Conservation (phyloP, 2,113 vertebrate species). For the Gymnobelideus leadbeateri region DNA sequence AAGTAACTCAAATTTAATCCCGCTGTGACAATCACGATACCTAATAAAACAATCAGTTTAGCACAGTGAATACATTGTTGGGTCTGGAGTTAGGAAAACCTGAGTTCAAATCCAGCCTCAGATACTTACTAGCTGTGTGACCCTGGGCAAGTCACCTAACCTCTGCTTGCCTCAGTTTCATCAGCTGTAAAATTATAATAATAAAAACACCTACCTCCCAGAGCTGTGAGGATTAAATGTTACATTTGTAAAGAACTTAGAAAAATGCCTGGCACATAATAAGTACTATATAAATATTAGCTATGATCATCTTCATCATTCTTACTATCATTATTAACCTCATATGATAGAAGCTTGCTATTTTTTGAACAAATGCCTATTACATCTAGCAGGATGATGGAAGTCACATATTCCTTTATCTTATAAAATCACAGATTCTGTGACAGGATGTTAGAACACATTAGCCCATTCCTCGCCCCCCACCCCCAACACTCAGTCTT, state of each 20-base stretch:
- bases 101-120: background rate
- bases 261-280: background rate
- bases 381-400: background rate
- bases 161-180: background rate
- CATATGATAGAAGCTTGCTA: background rate
- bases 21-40: too few species aligned
- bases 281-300: background rate
- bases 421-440: background rate
- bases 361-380: too few species aligned
- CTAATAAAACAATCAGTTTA: too few species aligned
- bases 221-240: background rate
- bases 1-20: too few species aligned
- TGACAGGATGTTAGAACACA: background rate
- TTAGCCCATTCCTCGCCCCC: too few species aligned
- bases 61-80: too few species aligned
- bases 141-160: background rate
- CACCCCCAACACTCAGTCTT: too few species aligned
- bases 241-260: background rate
- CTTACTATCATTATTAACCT: background rate
- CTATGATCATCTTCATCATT: background rate
- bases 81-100: background rate
- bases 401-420: background rate
- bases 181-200: background rate
- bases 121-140: background rate
- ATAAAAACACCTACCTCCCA: background rate